Evolutionary conservation across 2,888 invertebrate genomes (phyloP).

Genomic region (Sepioteuthis lessoniana): DNA sequence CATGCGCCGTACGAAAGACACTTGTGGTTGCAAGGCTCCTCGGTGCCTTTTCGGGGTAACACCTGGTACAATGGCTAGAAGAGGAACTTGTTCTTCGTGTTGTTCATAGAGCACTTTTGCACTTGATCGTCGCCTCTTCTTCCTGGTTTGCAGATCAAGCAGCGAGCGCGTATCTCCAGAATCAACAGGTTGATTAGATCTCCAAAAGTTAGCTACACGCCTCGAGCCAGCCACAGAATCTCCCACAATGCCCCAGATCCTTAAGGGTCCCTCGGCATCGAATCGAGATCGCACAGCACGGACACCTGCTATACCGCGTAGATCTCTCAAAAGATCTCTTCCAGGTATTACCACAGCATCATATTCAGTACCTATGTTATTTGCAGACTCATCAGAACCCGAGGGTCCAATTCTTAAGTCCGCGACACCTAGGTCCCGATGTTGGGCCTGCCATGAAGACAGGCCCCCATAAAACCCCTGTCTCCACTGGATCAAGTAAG

Average conservation of each 20-base stretch:
- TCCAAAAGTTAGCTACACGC: constrained; percentile 42
- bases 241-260: background rate
- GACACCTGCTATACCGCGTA: background rate
- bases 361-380: background rate
- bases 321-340: background rate
- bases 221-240: background rate
- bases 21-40: background rate
- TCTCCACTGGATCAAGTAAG: background rate
- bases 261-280: background rate
- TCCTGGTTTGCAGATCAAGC: background rate
- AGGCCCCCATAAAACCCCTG: background rate
- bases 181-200: constrained; percentile 48
- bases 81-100: background rate
- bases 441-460: background rate
- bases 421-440: background rate
- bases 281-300: background rate
- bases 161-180: constrained; percentile 43
- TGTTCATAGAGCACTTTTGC: constrained; percentile 14
- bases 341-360: background rate
- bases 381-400: background rate
- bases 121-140: background rate
- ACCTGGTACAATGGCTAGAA: background rate
- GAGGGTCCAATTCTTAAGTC: background rate
- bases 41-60: background rate
- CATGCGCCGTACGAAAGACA: background rate